Base-by-base conservation (phyloP, 2,797 vertebrate genomes). In the Gymnodraco acuticeps region DNA sequence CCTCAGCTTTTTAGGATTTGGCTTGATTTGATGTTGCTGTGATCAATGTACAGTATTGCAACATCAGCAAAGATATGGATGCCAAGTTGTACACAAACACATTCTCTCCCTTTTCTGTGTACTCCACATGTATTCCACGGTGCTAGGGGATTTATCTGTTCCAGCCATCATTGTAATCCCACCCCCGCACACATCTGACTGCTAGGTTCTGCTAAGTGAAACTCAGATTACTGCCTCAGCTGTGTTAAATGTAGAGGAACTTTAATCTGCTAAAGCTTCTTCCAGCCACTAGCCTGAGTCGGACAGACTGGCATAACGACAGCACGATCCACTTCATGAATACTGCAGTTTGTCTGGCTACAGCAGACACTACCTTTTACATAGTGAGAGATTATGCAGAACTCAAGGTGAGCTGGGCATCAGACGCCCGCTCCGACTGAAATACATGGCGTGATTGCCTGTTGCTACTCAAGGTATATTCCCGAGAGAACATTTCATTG, bases 211-310 rank as follows among this genome's bases (percentile, higher is more conserved):
- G 73, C 79, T 89, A 87, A 91, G 84, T 87, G 86, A 90, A 88
- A 87, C 80, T 88, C 86, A 70, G 89, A 92, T 92, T 90, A 91
- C 76, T 65, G 82, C 76, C 65, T 79, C 71, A 46, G 74, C 73
- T 54, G 70, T 64, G 73, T 48, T 78, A 85, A 89, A 78, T 82
- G 73, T 78, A 53, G 68, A 66, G 68, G 48, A 74, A 68, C 79
- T 75, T 85, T 89, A 93, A 93, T 92, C 91, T 84, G 71, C 80
- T 86, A 82, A 86, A 88, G 78, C 87, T 42, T 82, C 74, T 64
- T 73, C 52, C 64, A 66, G 75, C 80, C 78, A 72, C 77, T 15
- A 59, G 45, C 47, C 68, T 50, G 65, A 78, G 60, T 73, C 31
- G 12, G 71, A 71, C 60, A 31, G 54, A 65, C 71, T 83, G 68